Evolutionary conservation across 2,797 vertebrate genomes (phyloP).

Genomic region (Antrozous pallidus): DNA sequence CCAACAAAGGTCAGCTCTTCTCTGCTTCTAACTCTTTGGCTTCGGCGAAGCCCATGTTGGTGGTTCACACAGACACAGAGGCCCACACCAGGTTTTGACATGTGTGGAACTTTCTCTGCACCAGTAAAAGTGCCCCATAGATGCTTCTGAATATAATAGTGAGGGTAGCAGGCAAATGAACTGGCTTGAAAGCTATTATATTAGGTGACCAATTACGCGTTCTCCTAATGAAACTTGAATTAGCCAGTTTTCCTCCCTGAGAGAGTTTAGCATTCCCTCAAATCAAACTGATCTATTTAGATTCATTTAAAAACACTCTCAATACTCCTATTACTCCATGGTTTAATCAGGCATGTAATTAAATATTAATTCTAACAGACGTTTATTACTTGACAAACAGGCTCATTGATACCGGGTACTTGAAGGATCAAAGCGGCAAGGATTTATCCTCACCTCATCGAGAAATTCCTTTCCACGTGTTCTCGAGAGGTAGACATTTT

Average conservation of each 20-base stretch:
- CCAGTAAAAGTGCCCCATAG: neutral
- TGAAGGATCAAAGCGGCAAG: neutral
- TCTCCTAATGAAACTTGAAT: neutral
- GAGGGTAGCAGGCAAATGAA: neutral
- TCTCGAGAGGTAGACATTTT: neutral
- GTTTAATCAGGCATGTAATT: neutral
- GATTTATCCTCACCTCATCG: too few relatives aligned
- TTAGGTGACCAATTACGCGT: neutral
- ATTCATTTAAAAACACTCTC: constrained; percentile 14
- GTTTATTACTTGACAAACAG: neutral
- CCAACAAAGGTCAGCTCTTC: neutral
- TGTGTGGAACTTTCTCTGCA: neutral
- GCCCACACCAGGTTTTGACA: neutral
- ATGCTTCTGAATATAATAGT: neutral
- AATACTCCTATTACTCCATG: neutral
- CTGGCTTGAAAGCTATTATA: neutral
- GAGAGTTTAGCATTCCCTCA: neutral
- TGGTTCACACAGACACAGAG: neutral
- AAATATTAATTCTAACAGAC: neutral
- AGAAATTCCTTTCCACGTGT: neutral
- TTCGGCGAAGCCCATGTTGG: neutral
- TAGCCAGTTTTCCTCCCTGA: neutral
- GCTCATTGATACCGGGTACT: neutral
- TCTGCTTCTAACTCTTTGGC: neutral
- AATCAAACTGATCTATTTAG: neutral